Evolutionary conservation across 2,113 vertebrate genomes (phyloP).

Genomic region (Ceyx cyanopectus): DNA sequence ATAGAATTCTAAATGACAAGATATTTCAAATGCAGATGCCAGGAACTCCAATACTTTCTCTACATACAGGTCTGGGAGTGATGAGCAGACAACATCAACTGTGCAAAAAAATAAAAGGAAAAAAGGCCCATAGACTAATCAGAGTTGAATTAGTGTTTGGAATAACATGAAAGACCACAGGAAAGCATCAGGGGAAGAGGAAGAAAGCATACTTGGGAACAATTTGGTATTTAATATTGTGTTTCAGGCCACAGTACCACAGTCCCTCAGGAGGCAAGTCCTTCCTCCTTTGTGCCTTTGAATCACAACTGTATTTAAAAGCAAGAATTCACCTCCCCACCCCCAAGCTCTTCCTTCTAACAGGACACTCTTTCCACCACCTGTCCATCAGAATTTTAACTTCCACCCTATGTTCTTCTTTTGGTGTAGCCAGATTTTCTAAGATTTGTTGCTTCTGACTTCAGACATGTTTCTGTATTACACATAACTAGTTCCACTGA

Average conservation of each 20-base stretch:
- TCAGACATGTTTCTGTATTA: not conserved
- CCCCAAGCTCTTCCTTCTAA: not conserved
- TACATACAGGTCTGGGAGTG: conserved; percentile 90
- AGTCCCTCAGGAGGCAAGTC: not conserved
- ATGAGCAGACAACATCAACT: conserved; percentile 88
- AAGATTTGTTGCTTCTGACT: not conserved
- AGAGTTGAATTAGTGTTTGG: not conserved
- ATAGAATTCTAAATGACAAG: conserved; percentile 94
- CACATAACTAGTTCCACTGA: not conserved
- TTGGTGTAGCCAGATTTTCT: not conserved
- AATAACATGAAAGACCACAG: not conserved
- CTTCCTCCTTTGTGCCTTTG: not conserved
- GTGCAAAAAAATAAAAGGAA: not conserved
- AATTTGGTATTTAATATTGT: not conserved
- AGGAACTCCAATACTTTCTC: conserved; percentile 91
- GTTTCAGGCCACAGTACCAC: not conserved
- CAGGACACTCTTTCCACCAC: not conserved
- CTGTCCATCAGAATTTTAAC: not conserved
- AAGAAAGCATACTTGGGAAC: not conserved
- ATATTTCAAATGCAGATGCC: conserved; percentile 86
- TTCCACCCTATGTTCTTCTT: not conserved
- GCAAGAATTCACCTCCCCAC: not conserved
- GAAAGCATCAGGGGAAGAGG: not conserved
- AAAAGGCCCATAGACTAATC: not conserved
- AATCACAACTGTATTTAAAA: not conserved